Conservation (phyloP, 1,140 invertebrate species). For the Rhopalosiphum maidis region DNA sequence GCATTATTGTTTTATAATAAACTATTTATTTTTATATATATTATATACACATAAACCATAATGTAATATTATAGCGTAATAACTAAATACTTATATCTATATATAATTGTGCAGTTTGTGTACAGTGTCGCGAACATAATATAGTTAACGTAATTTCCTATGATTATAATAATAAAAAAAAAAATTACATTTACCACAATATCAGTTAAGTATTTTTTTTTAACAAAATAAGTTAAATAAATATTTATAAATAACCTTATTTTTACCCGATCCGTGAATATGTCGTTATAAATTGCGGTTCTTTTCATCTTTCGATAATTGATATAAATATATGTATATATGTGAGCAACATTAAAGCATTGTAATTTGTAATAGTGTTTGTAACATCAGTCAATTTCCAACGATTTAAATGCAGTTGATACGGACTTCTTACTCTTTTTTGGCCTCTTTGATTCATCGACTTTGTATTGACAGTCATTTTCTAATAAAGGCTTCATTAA, state of each 20-base stretch:
- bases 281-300: not conserved
- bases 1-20: not conserved
- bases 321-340: no score
- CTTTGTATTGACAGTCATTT: slow-evolving; percentile 59
- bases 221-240: not conserved
- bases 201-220: not conserved
- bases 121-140: not conserved
- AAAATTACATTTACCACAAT: not conserved
- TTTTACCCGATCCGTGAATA: slow-evolving; percentile 2
- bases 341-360: not conserved
- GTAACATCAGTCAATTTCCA: slow-evolving; percentile 49
- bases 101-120: not conserved
- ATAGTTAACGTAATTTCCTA: not conserved
- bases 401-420: slow-evolving; percentile 34
- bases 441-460: slow-evolving; percentile 58
- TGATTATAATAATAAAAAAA: not conserved
- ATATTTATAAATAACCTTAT: not conserved
- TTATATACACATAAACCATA: not conserved
- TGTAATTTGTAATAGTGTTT: not conserved
- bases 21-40: slow-evolving; percentile 7
- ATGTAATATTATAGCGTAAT: not conserved
- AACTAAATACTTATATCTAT: not conserved
- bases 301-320: not conserved
- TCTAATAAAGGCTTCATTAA: slow-evolving; percentile 58
- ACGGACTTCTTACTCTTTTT: slow-evolving; percentile 51